phyloP scores from a whole-genome alignment of 1,140 invertebrate genomes.

The Diuraphis noxia region DNA sequence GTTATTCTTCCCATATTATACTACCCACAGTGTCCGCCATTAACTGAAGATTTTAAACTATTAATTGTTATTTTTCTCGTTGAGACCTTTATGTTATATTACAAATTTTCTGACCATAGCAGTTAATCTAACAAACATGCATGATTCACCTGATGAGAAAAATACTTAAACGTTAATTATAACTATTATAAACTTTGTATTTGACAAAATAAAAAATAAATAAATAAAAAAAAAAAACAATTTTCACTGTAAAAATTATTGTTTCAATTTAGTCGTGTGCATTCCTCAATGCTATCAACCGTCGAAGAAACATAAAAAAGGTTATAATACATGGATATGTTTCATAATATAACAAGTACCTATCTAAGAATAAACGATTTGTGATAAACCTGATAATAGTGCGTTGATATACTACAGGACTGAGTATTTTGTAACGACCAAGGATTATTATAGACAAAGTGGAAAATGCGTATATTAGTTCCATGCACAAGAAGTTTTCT shows the following conservation, averaged over 20 bases:
- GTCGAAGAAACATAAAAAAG: neutral
- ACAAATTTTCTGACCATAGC: neutral
- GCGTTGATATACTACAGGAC: neutral
- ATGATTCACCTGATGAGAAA: neutral
- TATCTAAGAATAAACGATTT: neutral
- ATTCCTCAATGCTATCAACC: neutral
- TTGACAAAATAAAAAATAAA: neutral
- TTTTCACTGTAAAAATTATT: neutral
- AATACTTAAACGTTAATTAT: neutral
- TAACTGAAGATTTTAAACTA: neutral
- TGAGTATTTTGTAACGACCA: neutral
- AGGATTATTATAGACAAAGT: neutral
- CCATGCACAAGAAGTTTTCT: neutral
- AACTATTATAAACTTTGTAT: neutral
- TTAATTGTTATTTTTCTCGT: neutral
- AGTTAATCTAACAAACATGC: neutral
- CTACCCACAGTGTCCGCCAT: neutral
- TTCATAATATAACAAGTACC: neutral
- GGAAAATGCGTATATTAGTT: neutral
- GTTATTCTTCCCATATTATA: neutral
- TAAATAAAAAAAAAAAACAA: too few relatives aligned
- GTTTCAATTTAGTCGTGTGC: neutral
- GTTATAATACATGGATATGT: neutral
- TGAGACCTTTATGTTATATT: neutral
- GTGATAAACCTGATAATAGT: neutral